Evolutionary conservation across 2,797 vertebrate genomes (phyloP).

Genomic region (Anolis apletophallus): DNA sequence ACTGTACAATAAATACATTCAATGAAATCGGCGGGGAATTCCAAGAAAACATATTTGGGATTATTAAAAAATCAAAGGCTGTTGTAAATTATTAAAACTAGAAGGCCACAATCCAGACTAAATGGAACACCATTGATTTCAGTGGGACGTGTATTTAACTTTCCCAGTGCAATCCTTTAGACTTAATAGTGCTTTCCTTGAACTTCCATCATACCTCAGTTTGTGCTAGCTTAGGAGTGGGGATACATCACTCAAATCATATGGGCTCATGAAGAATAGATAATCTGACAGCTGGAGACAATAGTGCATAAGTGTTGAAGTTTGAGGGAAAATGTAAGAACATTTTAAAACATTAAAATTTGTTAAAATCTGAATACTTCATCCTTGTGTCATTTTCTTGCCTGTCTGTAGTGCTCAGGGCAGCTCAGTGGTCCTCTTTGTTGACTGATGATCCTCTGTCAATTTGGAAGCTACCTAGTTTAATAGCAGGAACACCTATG

Average conservation of each 20-base stretch:
- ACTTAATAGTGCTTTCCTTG: background rate
- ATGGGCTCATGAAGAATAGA: background rate
- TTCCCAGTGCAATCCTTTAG: background rate
- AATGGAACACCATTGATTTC: background rate
- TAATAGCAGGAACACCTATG: background rate
- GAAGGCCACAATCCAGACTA: background rate
- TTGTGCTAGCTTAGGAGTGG: background rate
- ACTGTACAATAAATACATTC: too few species aligned
- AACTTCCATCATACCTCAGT: background rate
- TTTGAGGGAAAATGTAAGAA: background rate
- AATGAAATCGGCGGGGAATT: background rate
- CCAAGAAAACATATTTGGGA: too few species aligned
- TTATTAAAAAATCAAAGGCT: too few species aligned
- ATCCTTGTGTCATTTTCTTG: background rate
- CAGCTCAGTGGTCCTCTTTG: background rate
- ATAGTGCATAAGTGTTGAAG: background rate
- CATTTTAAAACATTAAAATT: background rate
- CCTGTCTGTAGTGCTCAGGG: background rate
- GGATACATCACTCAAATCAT: background rate
- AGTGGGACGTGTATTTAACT: background rate
- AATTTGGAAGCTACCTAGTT: background rate
- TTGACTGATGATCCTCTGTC: background rate
- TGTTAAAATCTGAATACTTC: background rate
- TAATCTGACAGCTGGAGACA: background rate
- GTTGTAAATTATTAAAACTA: background rate